These are phyloP conservation scores for Chloropsis hardwickii DNA, from an alignment of 2,113 vertebrate genomes.

Conservation along the genomic window DNA sequence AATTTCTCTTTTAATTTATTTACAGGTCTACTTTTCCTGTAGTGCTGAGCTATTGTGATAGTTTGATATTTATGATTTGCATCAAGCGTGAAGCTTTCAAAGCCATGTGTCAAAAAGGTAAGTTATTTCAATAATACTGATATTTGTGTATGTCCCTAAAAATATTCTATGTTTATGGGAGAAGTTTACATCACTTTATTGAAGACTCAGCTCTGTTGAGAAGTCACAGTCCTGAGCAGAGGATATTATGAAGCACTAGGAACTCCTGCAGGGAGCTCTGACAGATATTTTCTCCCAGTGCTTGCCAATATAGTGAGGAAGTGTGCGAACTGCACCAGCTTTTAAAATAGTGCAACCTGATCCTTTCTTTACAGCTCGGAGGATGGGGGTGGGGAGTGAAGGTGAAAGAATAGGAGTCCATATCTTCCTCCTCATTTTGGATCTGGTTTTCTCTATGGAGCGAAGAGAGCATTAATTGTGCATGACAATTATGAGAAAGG, in stretches of 20 bases:
- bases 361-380: slow-evolving; percentile 21
- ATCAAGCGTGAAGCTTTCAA: neutral
- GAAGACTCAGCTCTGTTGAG: neutral
- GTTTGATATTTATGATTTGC: neutral
- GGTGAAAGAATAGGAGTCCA: slow-evolving; percentile 1
- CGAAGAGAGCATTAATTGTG: neutral
- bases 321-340: neutral
- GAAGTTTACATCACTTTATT: neutral
- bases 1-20: slow-evolving; percentile 13
- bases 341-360: slow-evolving; percentile 54
- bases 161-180: neutral
- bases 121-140: neutral
- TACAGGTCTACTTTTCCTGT: slow-evolving; percentile 2
- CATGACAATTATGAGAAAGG: neutral
- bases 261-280: neutral
- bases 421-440: slow-evolving; percentile 25
- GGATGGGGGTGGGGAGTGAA: neutral
- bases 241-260: neutral
- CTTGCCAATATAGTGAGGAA: neutral
- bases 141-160: neutral
- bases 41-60: neutral
- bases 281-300: neutral
- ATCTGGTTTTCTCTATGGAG: neutral
- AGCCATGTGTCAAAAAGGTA: neutral
- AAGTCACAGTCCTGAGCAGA: neutral